Conservation (phyloP, 2,797 vertebrate genomes). For the Salmo trutta region DNA sequence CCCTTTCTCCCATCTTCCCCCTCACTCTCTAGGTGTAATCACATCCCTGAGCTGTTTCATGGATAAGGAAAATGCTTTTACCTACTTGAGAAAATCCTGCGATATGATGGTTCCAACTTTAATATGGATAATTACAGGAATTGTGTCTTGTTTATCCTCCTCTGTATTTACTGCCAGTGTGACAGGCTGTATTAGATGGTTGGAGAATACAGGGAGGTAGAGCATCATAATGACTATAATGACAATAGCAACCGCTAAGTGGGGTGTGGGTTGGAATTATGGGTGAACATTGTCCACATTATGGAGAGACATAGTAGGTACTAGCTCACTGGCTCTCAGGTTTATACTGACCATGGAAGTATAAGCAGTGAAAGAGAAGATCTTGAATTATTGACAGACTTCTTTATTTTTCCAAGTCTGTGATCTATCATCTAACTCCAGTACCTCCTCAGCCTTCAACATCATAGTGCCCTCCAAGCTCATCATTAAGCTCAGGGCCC, state of each 20-base stretch:
- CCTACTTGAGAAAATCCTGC: neutral
- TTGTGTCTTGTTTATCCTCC: conserved; percentile 3
- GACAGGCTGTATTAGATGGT: conserved; percentile 39
- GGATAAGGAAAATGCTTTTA: neutral
- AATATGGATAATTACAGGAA: conserved; percentile 10
- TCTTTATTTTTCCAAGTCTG: neutral
- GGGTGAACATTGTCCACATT: conserved; percentile 38
- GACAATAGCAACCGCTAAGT: conserved; percentile 46
- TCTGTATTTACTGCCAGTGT: conserved; percentile 46
- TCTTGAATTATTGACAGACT: neutral
- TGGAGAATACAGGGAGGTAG: conserved; percentile 30
- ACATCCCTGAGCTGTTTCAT: neutral
- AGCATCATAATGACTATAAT: conserved; percentile 61
- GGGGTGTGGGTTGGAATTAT: conserved; percentile 55
- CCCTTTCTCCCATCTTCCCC: neutral
- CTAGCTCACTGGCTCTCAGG: conserved; percentile 47
- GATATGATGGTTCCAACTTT: neutral
- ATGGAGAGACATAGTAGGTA: conserved; percentile 38
- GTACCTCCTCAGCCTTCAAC: neutral
- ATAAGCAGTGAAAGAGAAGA: neutral
- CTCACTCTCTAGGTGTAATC: neutral
- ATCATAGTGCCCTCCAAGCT: too few relatives aligned
- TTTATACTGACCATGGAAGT: conserved; percentile 43
- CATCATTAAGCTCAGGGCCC: too few relatives aligned
- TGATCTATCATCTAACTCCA: neutral